Evolutionary conservation across 2,888 invertebrate species (phyloP).

Genomic region (Lochmaea crataegi): DNA sequence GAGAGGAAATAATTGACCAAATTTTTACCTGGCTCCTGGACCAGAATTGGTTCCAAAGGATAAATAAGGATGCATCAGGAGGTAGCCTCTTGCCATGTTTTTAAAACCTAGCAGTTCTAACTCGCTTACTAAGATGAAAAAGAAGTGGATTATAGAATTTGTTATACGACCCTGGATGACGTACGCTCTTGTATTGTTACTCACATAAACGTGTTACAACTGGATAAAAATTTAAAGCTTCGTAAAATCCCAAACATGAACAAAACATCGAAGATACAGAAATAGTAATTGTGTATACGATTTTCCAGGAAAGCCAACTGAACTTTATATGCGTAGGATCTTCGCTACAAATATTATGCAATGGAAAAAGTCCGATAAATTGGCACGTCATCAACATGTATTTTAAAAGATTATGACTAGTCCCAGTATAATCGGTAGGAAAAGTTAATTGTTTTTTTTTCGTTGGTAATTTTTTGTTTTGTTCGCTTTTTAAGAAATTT

Average conservation of each 20-base stretch:
- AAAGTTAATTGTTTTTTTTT: not conserved
- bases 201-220: slow-evolving; percentile 6
- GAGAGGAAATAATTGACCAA: too few relatives aligned
- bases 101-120: too few relatives aligned
- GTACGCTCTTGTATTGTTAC: not conserved
- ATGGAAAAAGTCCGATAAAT: slow-evolving; percentile 11
- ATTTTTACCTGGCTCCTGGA: too few relatives aligned
- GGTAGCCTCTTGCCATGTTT: too few relatives aligned
- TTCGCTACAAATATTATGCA: slow-evolving; percentile 1
- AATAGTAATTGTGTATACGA: not conserved
- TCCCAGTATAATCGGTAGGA: not conserved
- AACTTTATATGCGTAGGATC: slow-evolving; percentile 7
- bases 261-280: not conserved
- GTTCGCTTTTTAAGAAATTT: not conserved
- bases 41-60: too few relatives aligned
- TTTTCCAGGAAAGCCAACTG: slow-evolving; percentile 18
- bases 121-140: too few relatives aligned
- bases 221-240: not conserved
- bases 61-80: too few relatives aligned
- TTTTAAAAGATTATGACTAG: slow-evolving; percentile 7
- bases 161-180: too few relatives aligned
- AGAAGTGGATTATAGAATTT: too few relatives aligned
- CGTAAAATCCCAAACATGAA: not conserved
- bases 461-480: not conserved
- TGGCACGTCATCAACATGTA: slow-evolving; percentile 7